phyloP scores from a whole-genome alignment of 2,888 invertebrate species.

The Eubasilissa splendida region DNA sequence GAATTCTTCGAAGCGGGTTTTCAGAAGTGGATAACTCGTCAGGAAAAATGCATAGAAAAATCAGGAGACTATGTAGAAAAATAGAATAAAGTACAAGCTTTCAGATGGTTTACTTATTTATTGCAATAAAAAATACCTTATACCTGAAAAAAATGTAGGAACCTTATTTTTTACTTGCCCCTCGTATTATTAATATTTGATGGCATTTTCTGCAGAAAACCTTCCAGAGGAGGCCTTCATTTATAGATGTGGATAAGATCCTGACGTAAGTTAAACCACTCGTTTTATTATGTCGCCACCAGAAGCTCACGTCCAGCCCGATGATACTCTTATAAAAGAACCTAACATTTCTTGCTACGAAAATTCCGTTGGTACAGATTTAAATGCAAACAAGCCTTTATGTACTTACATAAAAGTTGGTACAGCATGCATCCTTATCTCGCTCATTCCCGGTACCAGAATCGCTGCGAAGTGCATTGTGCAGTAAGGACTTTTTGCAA shows the following conservation, averaged over 20 bases:
- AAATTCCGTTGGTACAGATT: background rate
- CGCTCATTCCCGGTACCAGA: background rate
- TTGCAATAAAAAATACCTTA: too few species aligned
- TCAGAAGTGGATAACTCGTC: too few species aligned
- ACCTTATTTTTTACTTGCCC: too few species aligned
- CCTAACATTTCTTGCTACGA: background rate
- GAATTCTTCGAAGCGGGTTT: too few species aligned
- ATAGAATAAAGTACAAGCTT: too few species aligned
- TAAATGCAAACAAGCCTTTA: slow-evolving; percentile 12
- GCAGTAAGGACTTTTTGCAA: background rate
- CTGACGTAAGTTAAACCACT: slow-evolving; percentile 7
- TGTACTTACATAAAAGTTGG: background rate
- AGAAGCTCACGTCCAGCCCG: background rate
- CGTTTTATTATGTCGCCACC: background rate
- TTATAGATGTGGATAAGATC: background rate
- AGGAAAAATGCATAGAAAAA: too few species aligned
- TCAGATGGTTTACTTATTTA: too few species aligned
- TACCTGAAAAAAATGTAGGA: too few species aligned
- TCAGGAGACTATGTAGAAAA: too few species aligned
- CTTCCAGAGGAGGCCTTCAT: background rate
- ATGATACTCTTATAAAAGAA: background rate
- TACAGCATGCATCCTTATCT: background rate
- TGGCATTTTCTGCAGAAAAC: too few species aligned
- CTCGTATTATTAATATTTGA: too few species aligned
- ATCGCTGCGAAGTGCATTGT: slow-evolving; percentile 1